A percentile compares a stretch with the other conserved stretches of the same genome.
Conservation (phyloP, 2,888 invertebrate genomes). For the Asteroscopus sphinx region DNA sequence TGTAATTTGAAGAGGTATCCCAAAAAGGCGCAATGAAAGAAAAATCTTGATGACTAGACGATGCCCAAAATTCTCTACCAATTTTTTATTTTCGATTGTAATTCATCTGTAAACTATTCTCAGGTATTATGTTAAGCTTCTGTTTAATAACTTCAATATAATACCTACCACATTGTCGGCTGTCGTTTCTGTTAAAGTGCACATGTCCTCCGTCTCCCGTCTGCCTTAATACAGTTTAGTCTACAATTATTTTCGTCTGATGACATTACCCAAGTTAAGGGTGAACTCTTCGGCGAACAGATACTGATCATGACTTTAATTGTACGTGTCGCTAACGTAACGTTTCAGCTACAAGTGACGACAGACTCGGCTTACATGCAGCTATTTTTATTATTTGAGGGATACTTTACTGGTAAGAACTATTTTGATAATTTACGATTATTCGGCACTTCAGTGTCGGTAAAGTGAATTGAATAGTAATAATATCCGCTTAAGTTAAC, state of each 20-base stretch:
- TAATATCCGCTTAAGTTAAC: too few species aligned
- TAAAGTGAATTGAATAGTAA: too few species aligned
- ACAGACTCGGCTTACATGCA: slow-evolving; percentile 69
- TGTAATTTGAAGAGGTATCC: too few species aligned
- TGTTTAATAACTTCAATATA: slow-evolving; percentile 1
- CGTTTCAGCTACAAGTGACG: slow-evolving; percentile 78
- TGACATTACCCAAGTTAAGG: slow-evolving; percentile 62
- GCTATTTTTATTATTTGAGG: not conserved
- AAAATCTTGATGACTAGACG: too few species aligned
- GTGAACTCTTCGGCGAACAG: slow-evolving; percentile 83
- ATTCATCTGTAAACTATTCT: not conserved
- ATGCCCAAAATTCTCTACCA: too few species aligned
- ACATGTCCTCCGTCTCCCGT: slow-evolving; percentile 54
- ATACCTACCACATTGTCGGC: slow-evolving; percentile 39
- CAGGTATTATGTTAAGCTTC: slow-evolving; percentile 20
- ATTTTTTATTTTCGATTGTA: too few species aligned
- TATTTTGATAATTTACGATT: not conserved
- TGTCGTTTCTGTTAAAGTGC: slow-evolving; percentile 55
- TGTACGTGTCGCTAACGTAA: slow-evolving; percentile 88
- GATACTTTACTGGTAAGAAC: not conserved
- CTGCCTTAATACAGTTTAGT: slow-evolving; percentile 53
- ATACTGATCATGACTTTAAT: slow-evolving; percentile 87
- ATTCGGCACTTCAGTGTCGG: not conserved
- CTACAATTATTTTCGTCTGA: slow-evolving; percentile 60
- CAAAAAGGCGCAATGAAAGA: too few species aligned